These are phyloP conservation scores for Drosophila ezoana DNA, from an alignment of 2,888 invertebrate species.

Conservation along the genomic window DNA sequence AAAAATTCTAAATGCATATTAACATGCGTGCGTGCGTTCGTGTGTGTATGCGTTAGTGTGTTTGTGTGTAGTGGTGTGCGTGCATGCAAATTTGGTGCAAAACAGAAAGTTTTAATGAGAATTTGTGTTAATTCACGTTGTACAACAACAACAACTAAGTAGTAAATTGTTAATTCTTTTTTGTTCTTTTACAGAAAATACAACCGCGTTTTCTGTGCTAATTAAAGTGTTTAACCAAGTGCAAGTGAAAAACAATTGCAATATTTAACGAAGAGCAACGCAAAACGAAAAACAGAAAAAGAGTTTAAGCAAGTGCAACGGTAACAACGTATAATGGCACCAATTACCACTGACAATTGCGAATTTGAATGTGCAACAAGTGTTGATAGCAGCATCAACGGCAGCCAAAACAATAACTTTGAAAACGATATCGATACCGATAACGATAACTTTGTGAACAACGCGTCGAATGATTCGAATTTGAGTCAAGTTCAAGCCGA, in stretches of 20 bases:
- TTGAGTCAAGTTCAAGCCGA: constrained; percentile 50
- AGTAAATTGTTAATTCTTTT: constrained; percentile 17
- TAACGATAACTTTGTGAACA: constrained; percentile 42
- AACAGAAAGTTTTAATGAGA: constrained; percentile 28
- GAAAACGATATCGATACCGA: constrained; percentile 52
- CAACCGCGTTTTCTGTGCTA: constrained; percentile 33
- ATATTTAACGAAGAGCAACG: constrained; percentile 45
- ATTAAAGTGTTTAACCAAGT: constrained; percentile 55
- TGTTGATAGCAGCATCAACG: constrained; percentile 77
- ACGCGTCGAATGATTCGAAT: constrained; percentile 60
- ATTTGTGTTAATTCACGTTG: constrained; percentile 25
- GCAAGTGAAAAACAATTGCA: constrained; percentile 45
- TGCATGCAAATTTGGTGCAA: constrained; percentile 51
- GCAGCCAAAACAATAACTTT: constrained; percentile 52
- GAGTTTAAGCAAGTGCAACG: constrained; percentile 75
- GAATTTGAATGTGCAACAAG: constrained; percentile 84
- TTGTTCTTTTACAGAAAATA: constrained; percentile 42
- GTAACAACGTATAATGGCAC: constrained; percentile 84
- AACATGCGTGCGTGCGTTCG: constrained; percentile 11
- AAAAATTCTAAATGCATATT: constrained; percentile 18
- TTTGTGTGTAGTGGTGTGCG: constrained; percentile 12
- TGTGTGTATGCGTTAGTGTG: constrained; percentile 25
- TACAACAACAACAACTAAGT: constrained; percentile 16
- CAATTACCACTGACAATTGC: constrained; percentile 83
- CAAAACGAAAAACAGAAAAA: constrained; percentile 45